Percentiles rank a stretch among this genome's conserved stretches.
Conservation (phyloP, 1,140 invertebrate genomes). For the Nomia melanderi region DNA sequence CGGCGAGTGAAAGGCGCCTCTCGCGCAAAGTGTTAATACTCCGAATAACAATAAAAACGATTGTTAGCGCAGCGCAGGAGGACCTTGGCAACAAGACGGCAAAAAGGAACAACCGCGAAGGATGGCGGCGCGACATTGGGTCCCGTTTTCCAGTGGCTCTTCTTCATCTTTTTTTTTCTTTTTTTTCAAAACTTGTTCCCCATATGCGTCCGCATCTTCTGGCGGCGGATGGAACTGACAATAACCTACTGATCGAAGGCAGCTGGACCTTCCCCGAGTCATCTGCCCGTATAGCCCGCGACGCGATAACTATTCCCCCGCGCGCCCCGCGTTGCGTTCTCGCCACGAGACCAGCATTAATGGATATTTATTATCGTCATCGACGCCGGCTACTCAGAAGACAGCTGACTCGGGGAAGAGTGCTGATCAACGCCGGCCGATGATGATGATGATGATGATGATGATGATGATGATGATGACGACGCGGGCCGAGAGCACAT, state of each 20-base stretch:
- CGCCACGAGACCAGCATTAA: constrained; percentile 68
- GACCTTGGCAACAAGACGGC: too few relatives aligned
- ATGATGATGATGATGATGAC: constrained; percentile 42
- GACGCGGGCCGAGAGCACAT: too few relatives aligned
- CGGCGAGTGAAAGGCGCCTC: too few relatives aligned
- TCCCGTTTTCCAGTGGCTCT: neutral
- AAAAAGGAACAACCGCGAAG: too few relatives aligned
- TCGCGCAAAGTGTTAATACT: too few relatives aligned
- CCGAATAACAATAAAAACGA: too few relatives aligned
- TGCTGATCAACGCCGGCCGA: constrained; percentile 55
- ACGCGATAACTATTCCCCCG: constrained; percentile 75
- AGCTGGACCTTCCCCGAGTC: constrained; percentile 76
- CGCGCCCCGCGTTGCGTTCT: constrained; percentile 51
- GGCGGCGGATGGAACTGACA: constrained; percentile 61
- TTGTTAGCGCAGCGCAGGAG: too few relatives aligned
- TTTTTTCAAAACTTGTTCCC: constrained; percentile 41
- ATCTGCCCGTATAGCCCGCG: constrained; percentile 75
- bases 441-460: constrained; percentile 50
- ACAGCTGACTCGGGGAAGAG: constrained; percentile 73
- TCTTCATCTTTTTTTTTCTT: too few relatives aligned
- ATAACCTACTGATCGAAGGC: constrained; percentile 75
- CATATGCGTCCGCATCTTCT: constrained; percentile 42
- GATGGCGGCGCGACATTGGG: neutral
- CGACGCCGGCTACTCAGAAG: constrained; percentile 67
- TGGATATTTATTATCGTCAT: constrained; percentile 78